A percentile compares a stretch with the other conserved stretches of the same genome.
phyloP scores from a whole-genome alignment of 2,797 vertebrate species.

The Onychomys leucogaster region DNA sequence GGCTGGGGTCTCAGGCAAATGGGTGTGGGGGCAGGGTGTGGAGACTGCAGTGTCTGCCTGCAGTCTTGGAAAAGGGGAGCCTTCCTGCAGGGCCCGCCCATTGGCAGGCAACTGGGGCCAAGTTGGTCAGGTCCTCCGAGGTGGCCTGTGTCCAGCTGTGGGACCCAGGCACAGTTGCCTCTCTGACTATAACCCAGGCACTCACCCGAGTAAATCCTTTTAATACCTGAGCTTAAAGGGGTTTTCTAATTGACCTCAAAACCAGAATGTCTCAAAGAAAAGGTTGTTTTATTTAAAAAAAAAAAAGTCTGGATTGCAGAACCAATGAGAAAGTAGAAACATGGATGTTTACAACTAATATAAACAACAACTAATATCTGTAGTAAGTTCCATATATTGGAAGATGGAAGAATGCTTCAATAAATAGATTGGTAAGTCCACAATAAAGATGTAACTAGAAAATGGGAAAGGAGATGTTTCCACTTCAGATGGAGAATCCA shows the following conservation, averaged over 20 bases:
- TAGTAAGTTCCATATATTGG: neutral
- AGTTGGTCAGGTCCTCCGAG: too few relatives aligned
- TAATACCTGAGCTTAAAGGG: neutral
- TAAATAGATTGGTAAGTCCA: neutral
- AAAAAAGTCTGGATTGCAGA: neutral
- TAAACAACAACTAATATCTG: neutral
- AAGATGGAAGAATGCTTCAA: neutral
- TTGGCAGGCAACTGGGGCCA: too few relatives aligned
- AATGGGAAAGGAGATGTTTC: neutral
- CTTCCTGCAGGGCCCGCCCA: too few relatives aligned
- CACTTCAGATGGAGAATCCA: neutral
- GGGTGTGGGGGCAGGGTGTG: too few relatives aligned
- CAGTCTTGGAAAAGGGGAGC: too few relatives aligned
- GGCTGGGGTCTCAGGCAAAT: too few relatives aligned
- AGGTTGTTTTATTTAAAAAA: neutral
- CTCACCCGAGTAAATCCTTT: neutral
- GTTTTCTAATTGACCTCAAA: neutral
- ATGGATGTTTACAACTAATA: neutral
- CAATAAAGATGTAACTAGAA: neutral
- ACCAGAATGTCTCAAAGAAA: neutral
- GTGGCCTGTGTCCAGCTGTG: too few relatives aligned
- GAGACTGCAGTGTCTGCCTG: too few relatives aligned
- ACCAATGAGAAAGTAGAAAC: neutral
- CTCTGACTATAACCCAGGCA: too few relatives aligned
- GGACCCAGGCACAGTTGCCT: too few relatives aligned